Conservation (phyloP, 2,797 vertebrate genomes). For the Tenualosa thibaudeaui region DNA sequence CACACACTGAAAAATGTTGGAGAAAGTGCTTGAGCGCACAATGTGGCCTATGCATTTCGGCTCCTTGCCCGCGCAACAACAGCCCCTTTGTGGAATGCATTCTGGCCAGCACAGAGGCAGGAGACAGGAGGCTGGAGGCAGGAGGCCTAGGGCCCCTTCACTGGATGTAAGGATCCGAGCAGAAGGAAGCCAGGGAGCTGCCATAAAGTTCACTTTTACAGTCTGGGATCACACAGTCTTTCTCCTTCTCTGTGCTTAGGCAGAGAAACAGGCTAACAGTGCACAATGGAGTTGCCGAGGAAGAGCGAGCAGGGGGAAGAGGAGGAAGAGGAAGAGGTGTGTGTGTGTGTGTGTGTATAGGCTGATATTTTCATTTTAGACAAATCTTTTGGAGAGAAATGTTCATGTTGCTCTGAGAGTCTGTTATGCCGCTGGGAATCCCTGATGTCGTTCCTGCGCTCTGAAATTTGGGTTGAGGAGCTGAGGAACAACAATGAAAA, state of each 20-base stretch:
- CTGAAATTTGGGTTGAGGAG: neutral
- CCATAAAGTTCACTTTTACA: neutral
- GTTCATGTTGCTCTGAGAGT: neutral
- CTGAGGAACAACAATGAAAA: neutral
- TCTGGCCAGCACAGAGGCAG: neutral
- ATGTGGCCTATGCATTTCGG: conserved; percentile 13
- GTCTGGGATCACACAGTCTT: neutral
- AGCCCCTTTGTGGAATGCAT: neutral
- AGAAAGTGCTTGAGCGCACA: neutral
- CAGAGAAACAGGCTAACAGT: neutral
- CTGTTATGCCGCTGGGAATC: neutral
- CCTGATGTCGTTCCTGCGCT: neutral
- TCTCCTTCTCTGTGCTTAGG: neutral
- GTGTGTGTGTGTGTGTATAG: neutral
- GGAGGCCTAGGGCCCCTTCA: no score
- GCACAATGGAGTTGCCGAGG: neutral
- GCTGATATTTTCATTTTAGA: neutral
- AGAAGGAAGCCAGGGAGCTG: neutral
- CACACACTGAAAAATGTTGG: neutral
- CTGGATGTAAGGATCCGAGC: neutral
- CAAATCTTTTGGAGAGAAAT: neutral
- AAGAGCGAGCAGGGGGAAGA: neutral
- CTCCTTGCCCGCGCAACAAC: conserved; percentile 5
- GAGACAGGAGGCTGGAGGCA: neutral
- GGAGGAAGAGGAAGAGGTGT: neutral